phyloP scores from a whole-genome alignment of 2,888 invertebrate genomes.

The Leptopterna dolabrata region DNA sequence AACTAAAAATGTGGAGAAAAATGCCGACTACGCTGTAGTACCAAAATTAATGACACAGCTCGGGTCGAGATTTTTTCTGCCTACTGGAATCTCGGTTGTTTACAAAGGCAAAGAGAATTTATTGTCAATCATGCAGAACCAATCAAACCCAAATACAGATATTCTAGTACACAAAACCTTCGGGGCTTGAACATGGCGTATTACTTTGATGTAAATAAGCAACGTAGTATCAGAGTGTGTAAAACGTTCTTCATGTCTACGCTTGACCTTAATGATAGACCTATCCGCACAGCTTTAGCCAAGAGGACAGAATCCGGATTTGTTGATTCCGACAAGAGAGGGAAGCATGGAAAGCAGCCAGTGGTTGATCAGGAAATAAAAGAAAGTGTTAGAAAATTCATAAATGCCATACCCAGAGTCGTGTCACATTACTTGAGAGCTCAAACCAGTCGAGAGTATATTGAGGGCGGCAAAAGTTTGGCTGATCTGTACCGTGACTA shows the following conservation, averaged over 20 bases:
- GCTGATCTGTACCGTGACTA: conserved; percentile 48
- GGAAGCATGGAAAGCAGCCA: conserved; percentile 63
- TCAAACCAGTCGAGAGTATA: conserved; percentile 62
- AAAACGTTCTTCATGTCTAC: conserved; percentile 47
- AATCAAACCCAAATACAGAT: conserved; percentile 47
- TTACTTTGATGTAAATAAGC: conserved; percentile 60
- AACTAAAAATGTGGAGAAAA: conserved; percentile 29
- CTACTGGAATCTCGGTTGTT: conserved; percentile 10
- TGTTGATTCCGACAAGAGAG: conserved; percentile 61
- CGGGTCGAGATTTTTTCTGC: background rate
- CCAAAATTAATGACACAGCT: background rate
- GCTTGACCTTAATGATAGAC: conserved; percentile 60
- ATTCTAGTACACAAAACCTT: conserved; percentile 59
- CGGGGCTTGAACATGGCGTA: conserved; percentile 62
- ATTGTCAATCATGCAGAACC: conserved; percentile 8
- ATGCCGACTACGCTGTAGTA: conserved; percentile 4
- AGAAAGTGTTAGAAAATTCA: conserved; percentile 60
- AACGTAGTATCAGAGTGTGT: conserved; percentile 60
- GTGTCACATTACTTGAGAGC: conserved; percentile 63
- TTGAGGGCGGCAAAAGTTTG: conserved; percentile 63
- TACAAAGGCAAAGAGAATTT: conserved; percentile 33
- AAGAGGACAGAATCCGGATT: conserved; percentile 34
- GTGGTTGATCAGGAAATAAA: conserved; percentile 59
- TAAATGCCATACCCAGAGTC: conserved; percentile 63
- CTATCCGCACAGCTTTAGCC: conserved; percentile 58